These are phyloP conservation scores for Lithobius niger DNA, from an alignment of 1,140 invertebrate genomes.

Conservation along the genomic window DNA sequence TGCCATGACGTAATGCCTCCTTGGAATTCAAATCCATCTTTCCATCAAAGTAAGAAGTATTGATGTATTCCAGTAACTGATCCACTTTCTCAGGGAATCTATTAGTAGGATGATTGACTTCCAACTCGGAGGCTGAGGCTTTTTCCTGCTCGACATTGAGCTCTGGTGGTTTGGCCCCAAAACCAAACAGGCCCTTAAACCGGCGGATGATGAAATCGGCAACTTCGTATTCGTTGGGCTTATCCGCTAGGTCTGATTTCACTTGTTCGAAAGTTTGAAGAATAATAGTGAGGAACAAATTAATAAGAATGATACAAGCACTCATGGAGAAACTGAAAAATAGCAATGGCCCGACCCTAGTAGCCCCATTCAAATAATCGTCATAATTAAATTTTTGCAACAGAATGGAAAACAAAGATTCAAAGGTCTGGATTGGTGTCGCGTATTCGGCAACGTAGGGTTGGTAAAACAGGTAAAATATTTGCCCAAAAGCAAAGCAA, in stretches of 20 bases:
- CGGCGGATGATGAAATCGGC: constrained; percentile 24
- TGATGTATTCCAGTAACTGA: constrained; percentile 34
- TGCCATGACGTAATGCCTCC: constrained; percentile 14
- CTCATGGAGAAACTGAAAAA: constrained; percentile 40
- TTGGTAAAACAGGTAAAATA: constrained; percentile 40
- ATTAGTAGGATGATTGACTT: constrained; percentile 24
- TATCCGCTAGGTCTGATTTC: constrained; percentile 21
- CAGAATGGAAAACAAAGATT: constrained; percentile 40
- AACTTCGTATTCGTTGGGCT: constrained; percentile 27
- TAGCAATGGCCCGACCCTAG: constrained; percentile 35
- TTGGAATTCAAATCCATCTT: constrained; percentile 24
- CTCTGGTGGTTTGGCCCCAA: too few relatives aligned
- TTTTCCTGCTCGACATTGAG: neutral
- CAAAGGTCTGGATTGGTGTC: constrained; percentile 35
- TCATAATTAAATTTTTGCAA: constrained; percentile 42
- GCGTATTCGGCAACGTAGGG: constrained; percentile 33
- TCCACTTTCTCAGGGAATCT: constrained; percentile 33
- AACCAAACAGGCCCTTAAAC: constrained; percentile 20
- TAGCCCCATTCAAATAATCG: constrained; percentile 31
- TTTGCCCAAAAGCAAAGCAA: constrained; percentile 30
- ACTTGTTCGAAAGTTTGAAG: constrained; percentile 37
- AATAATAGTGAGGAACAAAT: constrained; percentile 44
- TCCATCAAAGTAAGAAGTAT: constrained; percentile 32
- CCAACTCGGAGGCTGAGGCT: neutral
- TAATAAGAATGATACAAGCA: constrained; percentile 40